Base-by-base conservation (phyloP, 2,888 invertebrate species). In the Eudemis profundana region DNA sequence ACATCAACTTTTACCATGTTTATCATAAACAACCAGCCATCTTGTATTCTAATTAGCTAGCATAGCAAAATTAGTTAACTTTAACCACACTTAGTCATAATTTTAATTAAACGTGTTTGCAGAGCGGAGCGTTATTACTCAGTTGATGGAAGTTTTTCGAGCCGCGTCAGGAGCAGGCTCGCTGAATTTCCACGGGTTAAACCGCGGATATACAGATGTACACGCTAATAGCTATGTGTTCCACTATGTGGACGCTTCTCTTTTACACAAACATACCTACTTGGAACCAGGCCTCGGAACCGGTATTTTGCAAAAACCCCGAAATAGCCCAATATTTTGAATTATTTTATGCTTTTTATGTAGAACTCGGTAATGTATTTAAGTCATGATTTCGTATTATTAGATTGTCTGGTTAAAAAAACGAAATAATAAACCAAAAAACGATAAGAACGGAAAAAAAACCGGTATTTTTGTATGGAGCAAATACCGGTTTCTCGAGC, bases 111-210 rank as follows among this genome's bases (percentile, higher is more conserved):
- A 33, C 40, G 49, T 42, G 56, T 56, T 63, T 40, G 40, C 47
- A 15, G 40, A 49, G 61, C 38, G 27, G 63, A 12, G 47, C 47
- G 57, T 64, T 63, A 63, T 63, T 49, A 57, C 63, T 33, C 19
- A 64, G 57, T 27, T 46, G 44, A 46, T 51, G 64, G 51, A 64
- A 65, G 59, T 65, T 65, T 65, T 59, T 59, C 33, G 64, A 65
- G 44, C 44, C 27, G 15, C 59, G 64, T 65, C 64, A 46, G 38
- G 2, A 44, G 38, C 64, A 59, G 44, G 23, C 14, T 40, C 15
- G 49, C 8, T 49, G 17, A 56, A 44, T n/a, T 15, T 3, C 2
- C 12, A 27, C n/a, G 29, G 40, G 54, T 27, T 40, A 4, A 27
- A 23, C 12, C 14, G 27, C 7, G 23, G 23, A 33, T 51, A 50